Conservation (phyloP, 2,888 invertebrate species). For the Drosophila nigricruria region DNA sequence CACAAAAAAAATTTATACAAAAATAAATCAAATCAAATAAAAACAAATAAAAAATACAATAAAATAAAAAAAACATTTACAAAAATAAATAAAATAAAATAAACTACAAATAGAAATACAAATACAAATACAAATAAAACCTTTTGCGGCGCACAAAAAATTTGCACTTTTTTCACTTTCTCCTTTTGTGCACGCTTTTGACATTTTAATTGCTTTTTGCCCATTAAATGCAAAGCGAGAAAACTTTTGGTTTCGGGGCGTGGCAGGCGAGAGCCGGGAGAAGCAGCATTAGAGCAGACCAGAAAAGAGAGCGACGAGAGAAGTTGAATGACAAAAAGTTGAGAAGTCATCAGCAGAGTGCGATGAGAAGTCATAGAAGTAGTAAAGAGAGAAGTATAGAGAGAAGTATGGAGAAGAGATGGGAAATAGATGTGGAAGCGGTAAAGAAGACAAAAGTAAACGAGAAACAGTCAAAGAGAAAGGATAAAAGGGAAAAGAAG, state of each 20-base stretch:
- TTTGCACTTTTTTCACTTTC: conserved; percentile 78
- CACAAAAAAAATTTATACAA: conserved; percentile 26
- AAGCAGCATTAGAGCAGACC: not conserved
- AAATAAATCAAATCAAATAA: conserved; percentile 37
- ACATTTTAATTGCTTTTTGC: conserved; percentile 80
- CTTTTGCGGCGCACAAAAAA: conserved; percentile 53
- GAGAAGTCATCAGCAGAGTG: not conserved
- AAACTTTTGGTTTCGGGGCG: conserved; percentile 8
- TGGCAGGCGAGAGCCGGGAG: not conserved
- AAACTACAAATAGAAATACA: conserved; percentile 26
- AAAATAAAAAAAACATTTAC: conserved; percentile 26
- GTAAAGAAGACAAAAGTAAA: not conserved
- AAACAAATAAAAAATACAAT: conserved; percentile 27
- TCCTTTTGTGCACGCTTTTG: conserved; percentile 81
- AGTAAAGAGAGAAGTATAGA: no score
- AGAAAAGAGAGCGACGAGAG: not conserved
- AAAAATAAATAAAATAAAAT: conserved; percentile 36
- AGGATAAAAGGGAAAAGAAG: not conserved
- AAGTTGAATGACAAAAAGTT: not conserved
- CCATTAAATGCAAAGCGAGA: conserved; percentile 65
- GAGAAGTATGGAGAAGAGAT: not conserved
- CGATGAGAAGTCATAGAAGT: not conserved
- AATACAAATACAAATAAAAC: conserved; percentile 23
- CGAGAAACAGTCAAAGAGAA: not conserved
- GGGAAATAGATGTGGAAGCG: no score